These are phyloP conservation scores for Orius insidiosus DNA, from an alignment of 1,140 invertebrate genomes.

Conservation along the genomic window DNA sequence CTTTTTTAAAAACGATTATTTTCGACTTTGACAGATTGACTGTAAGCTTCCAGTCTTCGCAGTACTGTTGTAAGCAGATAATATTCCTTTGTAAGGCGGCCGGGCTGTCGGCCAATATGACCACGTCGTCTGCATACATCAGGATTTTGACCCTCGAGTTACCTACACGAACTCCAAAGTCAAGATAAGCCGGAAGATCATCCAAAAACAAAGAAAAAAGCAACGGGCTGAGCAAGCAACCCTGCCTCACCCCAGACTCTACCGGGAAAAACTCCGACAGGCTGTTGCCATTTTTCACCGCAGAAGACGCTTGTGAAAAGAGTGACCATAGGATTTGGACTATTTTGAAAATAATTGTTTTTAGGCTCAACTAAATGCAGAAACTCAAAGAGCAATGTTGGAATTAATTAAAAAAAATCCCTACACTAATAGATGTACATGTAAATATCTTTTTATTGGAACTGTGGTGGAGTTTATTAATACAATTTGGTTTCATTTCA, in stretches of 20 bases:
- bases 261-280: slow-evolving; percentile 10
- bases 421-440: too few relatives aligned
- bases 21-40: slow-evolving; percentile 20
- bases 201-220: slow-evolving; percentile 18
- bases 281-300: slow-evolving; percentile 1
- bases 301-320: too few relatives aligned
- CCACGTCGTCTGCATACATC: slow-evolving; percentile 16
- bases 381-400: too few relatives aligned
- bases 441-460: too few relatives aligned
- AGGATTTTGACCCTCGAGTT: slow-evolving; percentile 6
- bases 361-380: too few relatives aligned
- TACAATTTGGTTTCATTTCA: too few relatives aligned
- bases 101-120: slow-evolving; percentile 10
- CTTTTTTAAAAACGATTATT: slow-evolving; percentile 17
- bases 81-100: slow-evolving; percentile 11
- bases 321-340: slow-evolving; percentile 5
- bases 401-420: too few relatives aligned
- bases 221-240: slow-evolving; percentile 14
- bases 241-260: slow-evolving; percentile 17
- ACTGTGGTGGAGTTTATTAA: too few relatives aligned
- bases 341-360: slow-evolving; percentile 8
- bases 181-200: slow-evolving; percentile 13
- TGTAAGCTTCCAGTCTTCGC: slow-evolving; percentile 8
- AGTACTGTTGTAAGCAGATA: slow-evolving; percentile 14
- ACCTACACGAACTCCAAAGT: slow-evolving; percentile 12